Evolutionary conservation across 2,888 invertebrate genomes (phyloP).

Genomic region (Itoplectis maculator): DNA sequence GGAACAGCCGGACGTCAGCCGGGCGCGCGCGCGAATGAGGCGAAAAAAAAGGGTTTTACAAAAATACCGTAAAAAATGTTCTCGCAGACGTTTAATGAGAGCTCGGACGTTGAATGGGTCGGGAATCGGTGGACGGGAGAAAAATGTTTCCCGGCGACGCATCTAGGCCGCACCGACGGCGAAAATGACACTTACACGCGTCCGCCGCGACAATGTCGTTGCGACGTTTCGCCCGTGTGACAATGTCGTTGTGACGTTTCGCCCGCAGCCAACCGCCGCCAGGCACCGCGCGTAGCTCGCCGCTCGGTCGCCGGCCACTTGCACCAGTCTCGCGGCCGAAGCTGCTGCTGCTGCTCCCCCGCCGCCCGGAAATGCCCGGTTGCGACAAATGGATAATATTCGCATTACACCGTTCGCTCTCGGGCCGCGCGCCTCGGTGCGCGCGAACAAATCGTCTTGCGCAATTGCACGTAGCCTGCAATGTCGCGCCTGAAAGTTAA

Average conservation of each 20-base stretch:
- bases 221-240: slow-evolving; percentile 48
- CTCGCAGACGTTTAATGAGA: slow-evolving; percentile 33
- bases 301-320: slow-evolving; percentile 20
- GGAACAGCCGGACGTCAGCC: slow-evolving; percentile 40
- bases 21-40: neutral
- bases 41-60: slow-evolving; percentile 46
- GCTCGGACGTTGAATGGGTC: slow-evolving; percentile 38
- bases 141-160: neutral
- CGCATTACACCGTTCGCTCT: slow-evolving; percentile 55
- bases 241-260: slow-evolving; percentile 56
- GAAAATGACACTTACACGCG: slow-evolving; percentile 57
- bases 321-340: slow-evolving; percentile 46
- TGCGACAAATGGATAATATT: slow-evolving; percentile 71
- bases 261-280: slow-evolving; percentile 21
- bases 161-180: slow-evolving; percentile 59
- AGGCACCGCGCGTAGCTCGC: neutral
- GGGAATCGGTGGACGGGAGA: slow-evolving; percentile 43
- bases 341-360: too few relatives aligned
- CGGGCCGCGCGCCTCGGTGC: slow-evolving; percentile 20
- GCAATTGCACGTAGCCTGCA: slow-evolving; percentile 31
- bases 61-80: neutral
- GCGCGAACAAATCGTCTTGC: slow-evolving; percentile 40
- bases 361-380: slow-evolving; percentile 69
- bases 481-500: neutral
- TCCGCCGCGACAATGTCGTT: slow-evolving; percentile 50